phyloP scores from a whole-genome alignment of 2,113 vertebrate genomes.

The Mus spicilegus region DNA sequence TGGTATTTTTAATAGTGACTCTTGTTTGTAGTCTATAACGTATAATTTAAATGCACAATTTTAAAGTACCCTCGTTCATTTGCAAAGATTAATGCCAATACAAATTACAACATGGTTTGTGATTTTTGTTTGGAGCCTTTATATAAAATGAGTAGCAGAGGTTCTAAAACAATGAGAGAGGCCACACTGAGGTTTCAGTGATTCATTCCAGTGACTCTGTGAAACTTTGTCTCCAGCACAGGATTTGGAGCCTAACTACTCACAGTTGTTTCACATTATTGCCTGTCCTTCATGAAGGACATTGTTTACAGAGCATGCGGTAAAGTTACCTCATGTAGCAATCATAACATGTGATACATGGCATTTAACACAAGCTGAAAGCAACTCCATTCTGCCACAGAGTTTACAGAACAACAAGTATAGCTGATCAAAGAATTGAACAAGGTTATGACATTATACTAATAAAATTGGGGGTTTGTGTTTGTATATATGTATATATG shows the following conservation, averaged over 20 bases:
- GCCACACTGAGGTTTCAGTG: background rate
- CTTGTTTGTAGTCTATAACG: background rate
- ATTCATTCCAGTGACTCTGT: background rate
- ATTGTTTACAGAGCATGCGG: constrained; percentile 19
- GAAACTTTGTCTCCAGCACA: background rate
- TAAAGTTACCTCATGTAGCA: background rate
- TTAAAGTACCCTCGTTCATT: background rate
- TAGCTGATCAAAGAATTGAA: background rate
- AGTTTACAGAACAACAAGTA: background rate
- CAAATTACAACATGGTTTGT: background rate
- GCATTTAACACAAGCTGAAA: background rate
- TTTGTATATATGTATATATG: no score
- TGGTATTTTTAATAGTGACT: background rate
- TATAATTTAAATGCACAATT: background rate
- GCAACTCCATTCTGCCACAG: background rate
- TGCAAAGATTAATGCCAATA: background rate
- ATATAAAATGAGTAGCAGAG: background rate
- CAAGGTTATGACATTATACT: background rate
- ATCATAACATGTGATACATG: background rate
- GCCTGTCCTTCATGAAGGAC: background rate
- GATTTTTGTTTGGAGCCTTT: background rate
- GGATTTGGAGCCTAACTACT: background rate
- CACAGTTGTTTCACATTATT: constrained; percentile 1
- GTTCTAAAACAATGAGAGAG: background rate
- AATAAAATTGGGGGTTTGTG: background rate